Evolutionary conservation across 2,113 vertebrate species (phyloP).

Genomic region (Geococcyx californianus): DNA sequence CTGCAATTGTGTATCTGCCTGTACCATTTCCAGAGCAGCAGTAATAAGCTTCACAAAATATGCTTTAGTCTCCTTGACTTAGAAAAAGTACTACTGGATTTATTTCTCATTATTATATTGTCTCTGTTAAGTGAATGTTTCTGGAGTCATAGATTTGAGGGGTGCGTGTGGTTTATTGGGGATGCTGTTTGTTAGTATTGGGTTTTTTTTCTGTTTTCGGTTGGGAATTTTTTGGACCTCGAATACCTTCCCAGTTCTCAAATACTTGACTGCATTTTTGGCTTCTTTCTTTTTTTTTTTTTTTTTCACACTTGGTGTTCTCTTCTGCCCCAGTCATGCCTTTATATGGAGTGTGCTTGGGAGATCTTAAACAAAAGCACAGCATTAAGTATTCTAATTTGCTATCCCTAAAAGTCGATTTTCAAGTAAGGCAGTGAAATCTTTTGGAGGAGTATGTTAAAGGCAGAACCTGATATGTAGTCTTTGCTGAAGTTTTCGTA

Average conservation of each 20-base stretch:
- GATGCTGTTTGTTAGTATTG: background rate
- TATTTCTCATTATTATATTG: background rate
- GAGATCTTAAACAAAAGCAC: background rate
- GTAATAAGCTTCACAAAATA: background rate
- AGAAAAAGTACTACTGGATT: background rate
- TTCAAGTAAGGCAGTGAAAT: background rate
- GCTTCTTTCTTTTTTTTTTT: background rate
- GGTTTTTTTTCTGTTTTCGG: background rate
- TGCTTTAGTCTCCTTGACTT: background rate
- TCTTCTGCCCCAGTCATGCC: background rate
- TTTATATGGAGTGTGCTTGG: background rate
- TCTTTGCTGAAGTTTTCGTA: background rate
- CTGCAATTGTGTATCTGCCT: background rate
- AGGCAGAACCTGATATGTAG: background rate
- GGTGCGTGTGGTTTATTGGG: too few species aligned
- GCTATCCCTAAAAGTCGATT: background rate
- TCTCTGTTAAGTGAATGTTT: background rate
- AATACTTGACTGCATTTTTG: background rate
- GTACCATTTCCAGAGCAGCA: background rate
- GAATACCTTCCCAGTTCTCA: background rate
- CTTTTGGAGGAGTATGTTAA: background rate
- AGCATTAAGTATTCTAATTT: background rate
- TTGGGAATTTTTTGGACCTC: background rate
- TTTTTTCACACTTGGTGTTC: background rate
- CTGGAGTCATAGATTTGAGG: background rate